Conservation (phyloP, 2,888 invertebrate genomes). For the Chesias legatella region DNA sequence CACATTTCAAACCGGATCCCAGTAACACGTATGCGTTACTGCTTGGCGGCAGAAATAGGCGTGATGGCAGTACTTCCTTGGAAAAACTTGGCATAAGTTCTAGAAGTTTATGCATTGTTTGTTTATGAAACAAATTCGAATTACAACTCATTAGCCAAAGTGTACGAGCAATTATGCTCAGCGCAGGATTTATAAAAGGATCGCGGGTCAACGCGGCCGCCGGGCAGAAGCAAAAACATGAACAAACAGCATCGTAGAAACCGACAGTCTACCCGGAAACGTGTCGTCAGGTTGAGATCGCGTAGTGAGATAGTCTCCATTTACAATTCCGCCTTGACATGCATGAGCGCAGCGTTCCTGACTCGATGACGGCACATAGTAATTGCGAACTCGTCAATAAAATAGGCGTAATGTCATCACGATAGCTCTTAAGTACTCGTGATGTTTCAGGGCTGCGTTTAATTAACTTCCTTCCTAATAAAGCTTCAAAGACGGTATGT, state of each 20-base stretch:
- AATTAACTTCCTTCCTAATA: slow-evolving; percentile 57
- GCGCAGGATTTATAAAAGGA: slow-evolving; percentile 25
- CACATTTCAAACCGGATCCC: no score
- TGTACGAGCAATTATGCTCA: slow-evolving; percentile 24
- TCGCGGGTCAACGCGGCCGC: slow-evolving; percentile 25
- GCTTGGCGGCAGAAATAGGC: no score
- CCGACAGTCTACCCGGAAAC: slow-evolving; percentile 56
- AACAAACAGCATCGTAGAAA: slow-evolving; percentile 39
- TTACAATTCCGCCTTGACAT: slow-evolving; percentile 58
- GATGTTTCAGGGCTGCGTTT: slow-evolving; percentile 52
- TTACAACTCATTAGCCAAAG: slow-evolving; percentile 27
- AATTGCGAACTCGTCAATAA: slow-evolving; percentile 56
- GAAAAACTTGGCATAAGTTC: no score
- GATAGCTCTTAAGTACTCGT: slow-evolving; percentile 43
- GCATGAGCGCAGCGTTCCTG: slow-evolving; percentile 39
- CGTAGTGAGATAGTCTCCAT: slow-evolving; percentile 20
- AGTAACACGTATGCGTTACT: no score
- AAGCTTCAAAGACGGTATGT: slow-evolving; percentile 32
- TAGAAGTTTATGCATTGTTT: slow-evolving; percentile 8
- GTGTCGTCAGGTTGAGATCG: slow-evolving; percentile 35
- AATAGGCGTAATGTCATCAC: slow-evolving; percentile 49
- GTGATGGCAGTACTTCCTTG: no score
- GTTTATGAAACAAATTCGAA: slow-evolving; percentile 12
- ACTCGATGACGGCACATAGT: slow-evolving; percentile 49
- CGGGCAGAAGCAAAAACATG: slow-evolving; percentile 30